phyloP scores from a whole-genome alignment of 2,113 vertebrate species.

The Bos taurus region ARS-UCD2.0 NC_037345.1:48991001-48991500 shows the following conservation, averaged over 20 bases:
- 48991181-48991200: neutral
- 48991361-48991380: neutral
- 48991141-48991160: neutral
- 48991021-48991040: neutral
- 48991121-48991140: neutral
- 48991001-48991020: neutral
- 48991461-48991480: neutral
- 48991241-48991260: neutral
- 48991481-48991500: neutral
- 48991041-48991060: neutral
- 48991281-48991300: neutral
- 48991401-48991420: neutral
- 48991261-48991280: neutral
- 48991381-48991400: neutral
- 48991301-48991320: neutral
- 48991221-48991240: neutral
- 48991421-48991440: neutral
- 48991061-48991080: neutral
- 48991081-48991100: neutral
- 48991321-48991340: neutral
- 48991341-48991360: neutral
- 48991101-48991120: neutral
- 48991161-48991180: neutral
- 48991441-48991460: neutral
- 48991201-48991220: neutral